phyloP scores from a whole-genome alignment of 2,797 vertebrate species.

The Fistularia commersonii region DNA sequence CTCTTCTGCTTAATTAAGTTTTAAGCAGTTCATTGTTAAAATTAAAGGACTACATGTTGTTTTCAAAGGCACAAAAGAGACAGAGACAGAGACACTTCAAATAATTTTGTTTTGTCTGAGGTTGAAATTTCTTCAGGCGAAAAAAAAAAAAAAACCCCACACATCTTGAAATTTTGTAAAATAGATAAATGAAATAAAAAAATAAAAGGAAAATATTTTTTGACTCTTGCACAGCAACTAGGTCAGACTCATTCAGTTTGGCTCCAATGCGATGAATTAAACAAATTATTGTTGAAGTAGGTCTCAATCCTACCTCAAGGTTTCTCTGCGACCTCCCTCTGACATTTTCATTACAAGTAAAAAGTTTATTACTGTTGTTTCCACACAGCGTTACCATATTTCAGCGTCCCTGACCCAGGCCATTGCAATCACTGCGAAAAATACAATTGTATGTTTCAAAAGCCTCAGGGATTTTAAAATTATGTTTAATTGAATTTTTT shows the following conservation, averaged over 20 bases:
- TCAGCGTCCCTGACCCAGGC: conserved; percentile 49
- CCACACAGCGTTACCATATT: conserved; percentile 24
- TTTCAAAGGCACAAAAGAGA: conserved; percentile 1
- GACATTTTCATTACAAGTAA: conserved; percentile 38
- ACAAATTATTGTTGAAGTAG: conserved; percentile 47
- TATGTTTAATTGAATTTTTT: conserved; percentile 46
- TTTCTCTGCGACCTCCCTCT: conserved; percentile 27
- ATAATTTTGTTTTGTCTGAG: conserved; percentile 23
- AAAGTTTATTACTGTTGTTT: conserved; percentile 49
- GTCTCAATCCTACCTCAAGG: conserved; percentile 55
- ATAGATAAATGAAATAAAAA: conserved; percentile 10
- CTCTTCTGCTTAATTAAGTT: not conserved
- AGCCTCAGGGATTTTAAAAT: conserved; percentile 30
- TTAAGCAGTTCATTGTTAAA: conserved; percentile 1
- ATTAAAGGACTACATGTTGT: not conserved
- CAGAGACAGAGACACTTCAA: not conserved
- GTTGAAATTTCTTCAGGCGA: conserved; percentile 20
- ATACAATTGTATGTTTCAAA: conserved; percentile 37
- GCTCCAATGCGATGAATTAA: conserved; percentile 33
- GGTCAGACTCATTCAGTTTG: conserved; percentile 28
- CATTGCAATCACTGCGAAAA: conserved; percentile 41
- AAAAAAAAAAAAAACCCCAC: too few relatives aligned
- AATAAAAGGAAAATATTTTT: conserved; percentile 22
- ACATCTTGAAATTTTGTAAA: too few relatives aligned
- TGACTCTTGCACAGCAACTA: conserved; percentile 32